These are phyloP conservation scores for Pheosia gnoma DNA, from an alignment of 2,888 invertebrate genomes.

Conservation along the genomic window DNA sequence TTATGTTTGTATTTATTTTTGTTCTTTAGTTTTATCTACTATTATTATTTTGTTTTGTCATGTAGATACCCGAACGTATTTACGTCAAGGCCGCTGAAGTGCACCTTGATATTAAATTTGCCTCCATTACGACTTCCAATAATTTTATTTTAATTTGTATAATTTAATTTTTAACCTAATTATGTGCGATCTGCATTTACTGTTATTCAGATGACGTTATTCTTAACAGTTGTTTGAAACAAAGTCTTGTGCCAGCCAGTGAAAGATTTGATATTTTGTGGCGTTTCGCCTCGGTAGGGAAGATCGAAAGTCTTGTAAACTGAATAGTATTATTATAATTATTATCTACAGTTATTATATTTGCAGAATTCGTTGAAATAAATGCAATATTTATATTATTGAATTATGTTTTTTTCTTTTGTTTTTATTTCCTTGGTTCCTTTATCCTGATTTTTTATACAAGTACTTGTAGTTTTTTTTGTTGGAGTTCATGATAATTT, in stretches of 20 bases:
- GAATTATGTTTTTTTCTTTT: slow-evolving; percentile 78
- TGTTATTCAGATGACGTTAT: slow-evolving; percentile 78
- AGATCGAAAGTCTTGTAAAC: slow-evolving; percentile 78
- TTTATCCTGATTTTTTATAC: slow-evolving; percentile 69
- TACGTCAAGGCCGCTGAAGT: slow-evolving; percentile 56
- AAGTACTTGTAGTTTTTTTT: slow-evolving; percentile 42
- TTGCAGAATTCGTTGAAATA: slow-evolving; percentile 84
- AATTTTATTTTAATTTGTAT: slow-evolving; percentile 79
- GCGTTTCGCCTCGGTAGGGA: slow-evolving; percentile 58
- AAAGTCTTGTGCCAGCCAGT: slow-evolving; percentile 78
- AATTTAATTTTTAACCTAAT: slow-evolving; percentile 77
- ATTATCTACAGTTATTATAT: slow-evolving; percentile 83
- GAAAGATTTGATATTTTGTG: slow-evolving; percentile 64
- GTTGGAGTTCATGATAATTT: slow-evolving; percentile 40
- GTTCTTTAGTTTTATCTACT: slow-evolving; percentile 73
- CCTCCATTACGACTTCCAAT: slow-evolving; percentile 80
- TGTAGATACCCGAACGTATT: slow-evolving; percentile 62
- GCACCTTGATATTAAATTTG: slow-evolving; percentile 68
- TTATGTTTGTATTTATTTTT: slow-evolving; percentile 84
- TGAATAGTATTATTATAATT: slow-evolving; percentile 83
- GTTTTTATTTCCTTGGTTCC: slow-evolving; percentile 72
- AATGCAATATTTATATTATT: slow-evolving; percentile 85
- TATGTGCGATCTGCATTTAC: slow-evolving; percentile 81
- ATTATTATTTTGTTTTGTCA: slow-evolving; percentile 68
- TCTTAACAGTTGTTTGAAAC: slow-evolving; percentile 70